Evolutionary conservation across 2,888 invertebrate genomes (phyloP).

Genomic region (Steinernema scapterisci): DNA sequence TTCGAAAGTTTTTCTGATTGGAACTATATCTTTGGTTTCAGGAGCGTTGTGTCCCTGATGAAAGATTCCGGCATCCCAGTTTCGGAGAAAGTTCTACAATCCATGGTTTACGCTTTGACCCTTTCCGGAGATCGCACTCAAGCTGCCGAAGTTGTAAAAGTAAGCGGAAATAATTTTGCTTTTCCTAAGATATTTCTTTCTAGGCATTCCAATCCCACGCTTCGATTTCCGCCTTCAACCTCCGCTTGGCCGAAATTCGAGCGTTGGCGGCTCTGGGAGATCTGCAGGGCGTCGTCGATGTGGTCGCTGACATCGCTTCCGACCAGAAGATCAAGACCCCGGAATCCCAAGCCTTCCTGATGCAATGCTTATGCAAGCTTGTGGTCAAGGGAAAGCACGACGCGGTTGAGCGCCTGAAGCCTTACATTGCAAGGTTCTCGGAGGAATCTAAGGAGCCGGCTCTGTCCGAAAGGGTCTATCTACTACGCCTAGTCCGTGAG

Average conservation of each 20-base stretch:
- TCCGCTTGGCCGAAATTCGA: background rate
- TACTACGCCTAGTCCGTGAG: background rate
- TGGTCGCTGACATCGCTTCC: background rate
- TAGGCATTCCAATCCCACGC: constrained; percentile 4
- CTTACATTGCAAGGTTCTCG: background rate
- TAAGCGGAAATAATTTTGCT: background rate
- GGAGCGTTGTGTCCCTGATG: background rate
- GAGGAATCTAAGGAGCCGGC: background rate
- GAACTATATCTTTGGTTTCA: background rate
- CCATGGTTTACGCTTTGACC: constrained; percentile 22
- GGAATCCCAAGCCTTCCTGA: background rate
- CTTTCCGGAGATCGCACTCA: background rate
- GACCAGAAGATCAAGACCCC: background rate
- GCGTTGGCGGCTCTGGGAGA: background rate
- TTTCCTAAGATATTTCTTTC: background rate
- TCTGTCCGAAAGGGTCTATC: no score
- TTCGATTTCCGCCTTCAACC: background rate
- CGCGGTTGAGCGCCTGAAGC: background rate
- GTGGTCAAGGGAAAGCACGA: background rate
- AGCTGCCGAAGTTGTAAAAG: background rate
- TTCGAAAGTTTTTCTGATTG: background rate
- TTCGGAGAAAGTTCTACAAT: background rate
- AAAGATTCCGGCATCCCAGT: constrained; percentile 3
- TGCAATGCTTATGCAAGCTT: background rate
- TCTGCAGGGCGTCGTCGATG: background rate